Evolutionary conservation across 23 tunicate genomes (phyloP).

Genomic region (Diplosoma virens): DNA sequence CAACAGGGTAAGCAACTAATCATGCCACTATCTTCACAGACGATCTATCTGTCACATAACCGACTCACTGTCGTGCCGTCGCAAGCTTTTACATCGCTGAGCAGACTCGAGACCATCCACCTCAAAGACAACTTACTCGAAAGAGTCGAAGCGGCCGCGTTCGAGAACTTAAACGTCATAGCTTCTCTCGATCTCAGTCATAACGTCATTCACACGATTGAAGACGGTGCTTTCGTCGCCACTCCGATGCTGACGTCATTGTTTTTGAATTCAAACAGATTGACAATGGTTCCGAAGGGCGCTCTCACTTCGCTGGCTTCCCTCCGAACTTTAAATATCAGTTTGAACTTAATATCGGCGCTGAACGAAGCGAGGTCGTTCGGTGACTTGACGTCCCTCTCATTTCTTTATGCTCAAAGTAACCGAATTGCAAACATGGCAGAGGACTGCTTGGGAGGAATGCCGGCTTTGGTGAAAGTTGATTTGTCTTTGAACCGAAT

Average conservation of each 20-base stretch:
- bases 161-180: slow-evolving; percentile 38
- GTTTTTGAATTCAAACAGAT: slow-evolving; percentile 30
- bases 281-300: slow-evolving; percentile 55
- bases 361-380: slow-evolving; percentile 50
- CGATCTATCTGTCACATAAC: slow-evolving; percentile 64
- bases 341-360: slow-evolving; percentile 41
- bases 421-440: slow-evolving; percentile 50
- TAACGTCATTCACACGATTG: slow-evolving; percentile 62
- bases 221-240: slow-evolving; percentile 49
- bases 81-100: slow-evolving; percentile 44
- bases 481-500: slow-evolving; percentile 39
- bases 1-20: too few species aligned
- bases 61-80: slow-evolving; percentile 49
- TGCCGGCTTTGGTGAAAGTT: slow-evolving; percentile 43
- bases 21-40: too few species aligned
- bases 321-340: slow-evolving; percentile 59
- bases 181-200: slow-evolving; percentile 41
- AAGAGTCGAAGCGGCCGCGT: slow-evolving; percentile 45
- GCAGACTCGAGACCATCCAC: slow-evolving; percentile 48
- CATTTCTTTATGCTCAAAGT: slow-evolving; percentile 34
- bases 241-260: slow-evolving; percentile 37
- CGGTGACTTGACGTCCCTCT: slow-evolving; percentile 45
- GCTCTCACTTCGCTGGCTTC: slow-evolving; percentile 40
- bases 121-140: slow-evolving; percentile 47
- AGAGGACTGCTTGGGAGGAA: slow-evolving; percentile 52